Percentiles rank a stretch among this genome's conserved stretches.
phyloP scores from a whole-genome alignment of 2,797 vertebrate species.

The Crenichthys baileyi region DNA sequence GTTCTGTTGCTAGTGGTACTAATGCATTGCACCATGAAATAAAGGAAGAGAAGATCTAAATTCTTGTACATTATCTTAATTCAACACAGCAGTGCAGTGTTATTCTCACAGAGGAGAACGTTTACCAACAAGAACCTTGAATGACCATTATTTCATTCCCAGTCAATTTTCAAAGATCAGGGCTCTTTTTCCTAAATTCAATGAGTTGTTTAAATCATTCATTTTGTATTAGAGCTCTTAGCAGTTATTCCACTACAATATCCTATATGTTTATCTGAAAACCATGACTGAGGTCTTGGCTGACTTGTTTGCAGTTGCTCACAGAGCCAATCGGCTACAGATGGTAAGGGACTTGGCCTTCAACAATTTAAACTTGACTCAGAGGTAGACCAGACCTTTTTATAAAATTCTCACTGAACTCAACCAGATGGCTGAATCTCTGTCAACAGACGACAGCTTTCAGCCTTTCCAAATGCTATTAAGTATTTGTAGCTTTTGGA shows the following conservation, averaged over 20 bases:
- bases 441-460: conserved; percentile 75
- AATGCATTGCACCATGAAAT: background rate
- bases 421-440: conserved; percentile 62
- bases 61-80: background rate
- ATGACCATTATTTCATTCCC: background rate
- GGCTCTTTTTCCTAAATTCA: background rate
- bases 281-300: conserved; percentile 80
- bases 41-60: background rate
- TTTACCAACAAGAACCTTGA: too few species aligned
- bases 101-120: background rate
- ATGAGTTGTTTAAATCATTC: background rate
- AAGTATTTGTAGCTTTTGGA: conserved; percentile 81
- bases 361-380: conserved; percentile 45
- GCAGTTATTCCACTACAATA: background rate
- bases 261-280: conserved; percentile 39
- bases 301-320: conserved; percentile 71
- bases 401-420: conserved; percentile 74
- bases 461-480: conserved; percentile 68
- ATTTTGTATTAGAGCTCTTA: background rate
- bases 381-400: conserved; percentile 79
- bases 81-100: background rate
- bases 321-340: conserved; percentile 74
- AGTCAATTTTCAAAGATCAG: background rate
- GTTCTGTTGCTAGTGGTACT: background rate
- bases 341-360: conserved; percentile 79